A percentile compares a stretch with the other conserved stretches of the same genome.
Conservation (phyloP, 2,888 invertebrate species). For the Tiphia femorata region DNA sequence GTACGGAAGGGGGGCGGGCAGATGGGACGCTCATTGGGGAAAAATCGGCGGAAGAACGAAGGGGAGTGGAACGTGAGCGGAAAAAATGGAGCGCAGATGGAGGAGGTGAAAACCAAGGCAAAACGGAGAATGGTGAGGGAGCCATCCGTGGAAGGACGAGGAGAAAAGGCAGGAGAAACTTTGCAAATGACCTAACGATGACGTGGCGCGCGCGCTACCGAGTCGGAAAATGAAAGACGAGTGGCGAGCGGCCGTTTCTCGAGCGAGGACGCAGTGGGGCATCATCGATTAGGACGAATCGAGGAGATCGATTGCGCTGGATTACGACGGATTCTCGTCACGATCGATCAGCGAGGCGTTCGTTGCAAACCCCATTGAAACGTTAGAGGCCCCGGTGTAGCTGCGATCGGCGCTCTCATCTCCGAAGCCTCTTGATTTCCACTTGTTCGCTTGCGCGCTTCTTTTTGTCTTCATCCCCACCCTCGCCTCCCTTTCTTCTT, state of each 20-base stretch:
- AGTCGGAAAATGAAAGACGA: conserved; percentile 55
- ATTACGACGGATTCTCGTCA: conserved; percentile 51
- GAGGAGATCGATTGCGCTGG: no score
- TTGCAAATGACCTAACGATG: conserved; percentile 60
- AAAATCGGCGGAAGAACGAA: conserved; percentile 4
- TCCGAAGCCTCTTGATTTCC: no score
- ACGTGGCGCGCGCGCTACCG: conserved; percentile 54
- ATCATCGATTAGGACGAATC: conserved; percentile 61
- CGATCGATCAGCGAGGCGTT: conserved; percentile 47
- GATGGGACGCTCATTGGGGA: conserved; percentile 8
- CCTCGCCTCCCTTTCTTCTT: no score
- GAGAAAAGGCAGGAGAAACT: conserved; percentile 33
- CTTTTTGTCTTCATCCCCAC: no score
- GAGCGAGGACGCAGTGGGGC: conserved; percentile 40
- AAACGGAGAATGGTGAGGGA: conserved; percentile 1
- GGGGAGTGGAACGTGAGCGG: conserved; percentile 11
- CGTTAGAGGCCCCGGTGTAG: no score
- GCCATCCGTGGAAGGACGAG: not conserved
- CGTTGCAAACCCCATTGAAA: conserved; percentile 19
- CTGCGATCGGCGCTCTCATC: no score
- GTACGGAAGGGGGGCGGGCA: conserved; percentile 4
- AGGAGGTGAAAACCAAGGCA: not conserved
- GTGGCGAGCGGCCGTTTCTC: conserved; percentile 44
- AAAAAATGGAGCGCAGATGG: not conserved
- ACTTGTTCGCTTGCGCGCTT: no score